These are phyloP conservation scores for Trachelus tabidus DNA, from an alignment of 2,888 invertebrate species.

Conservation along the genomic window DNA sequence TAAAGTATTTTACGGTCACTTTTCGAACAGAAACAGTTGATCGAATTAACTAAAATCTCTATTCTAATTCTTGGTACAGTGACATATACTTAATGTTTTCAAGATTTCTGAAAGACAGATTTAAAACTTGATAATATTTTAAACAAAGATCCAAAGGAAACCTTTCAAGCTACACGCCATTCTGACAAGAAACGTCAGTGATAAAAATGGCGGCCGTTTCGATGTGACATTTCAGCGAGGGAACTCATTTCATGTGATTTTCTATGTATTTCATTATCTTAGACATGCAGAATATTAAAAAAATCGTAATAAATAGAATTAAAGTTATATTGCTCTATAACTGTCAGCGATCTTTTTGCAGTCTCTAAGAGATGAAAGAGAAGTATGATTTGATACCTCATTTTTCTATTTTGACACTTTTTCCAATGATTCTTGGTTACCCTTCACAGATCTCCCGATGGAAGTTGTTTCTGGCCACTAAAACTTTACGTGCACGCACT, in stretches of 20 bases:
- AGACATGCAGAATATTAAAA: no score
- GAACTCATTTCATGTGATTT: slow-evolving; percentile 24
- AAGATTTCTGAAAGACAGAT: no score
- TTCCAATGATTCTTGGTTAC: not conserved
- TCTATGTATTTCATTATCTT: not conserved
- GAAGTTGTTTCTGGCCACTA: no score
- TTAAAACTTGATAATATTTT: no score
- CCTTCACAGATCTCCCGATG: no score
- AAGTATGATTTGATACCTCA: slow-evolving; percentile 30
- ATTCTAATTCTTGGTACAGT: slow-evolving; percentile 3
- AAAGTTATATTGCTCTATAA: no score
- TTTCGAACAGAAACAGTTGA: not conserved
- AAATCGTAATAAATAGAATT: no score
- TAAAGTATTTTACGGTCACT: no score
- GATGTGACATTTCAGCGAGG: slow-evolving; percentile 26
- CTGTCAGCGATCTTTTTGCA: no score
- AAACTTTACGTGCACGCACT: not conserved
- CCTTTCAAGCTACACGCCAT: no score
- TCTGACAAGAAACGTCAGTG: slow-evolving; percentile 15
- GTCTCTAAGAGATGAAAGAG: no score
- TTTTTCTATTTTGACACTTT: slow-evolving; percentile 18
- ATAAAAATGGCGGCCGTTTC: slow-evolving; percentile 36
- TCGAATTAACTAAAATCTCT: slow-evolving; percentile 8
- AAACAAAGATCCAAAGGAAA: slow-evolving; percentile 8
- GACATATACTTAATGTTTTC: not conserved